Base-by-base conservation (phyloP, 1,140 invertebrate genomes). In the Sycobia sp. region DNA sequence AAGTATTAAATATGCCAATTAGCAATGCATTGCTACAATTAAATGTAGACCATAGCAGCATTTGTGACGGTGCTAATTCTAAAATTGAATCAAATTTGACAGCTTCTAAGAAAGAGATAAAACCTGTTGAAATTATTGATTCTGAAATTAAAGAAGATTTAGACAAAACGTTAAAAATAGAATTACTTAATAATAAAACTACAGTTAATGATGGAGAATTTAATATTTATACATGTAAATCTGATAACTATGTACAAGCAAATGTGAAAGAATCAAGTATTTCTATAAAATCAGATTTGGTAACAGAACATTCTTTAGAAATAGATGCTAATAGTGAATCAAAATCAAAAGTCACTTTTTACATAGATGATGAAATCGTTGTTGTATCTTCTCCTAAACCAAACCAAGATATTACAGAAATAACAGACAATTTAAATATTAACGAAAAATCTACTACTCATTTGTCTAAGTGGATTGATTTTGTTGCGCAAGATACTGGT, bases 401-500 rank as follows among this genome's bases (percentile, higher is more conserved):
- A 4, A 54, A 47, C 41, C n/a, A 38, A n/a, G 55, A 54, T 13
- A 16, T 65, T 62, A 59, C 67, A 22, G 55, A 67, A 64, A 58
- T 46, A 23, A n/a, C 7, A 14, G 25, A 47, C 47, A 47, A 51
- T 34, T 50, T 63, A n/a, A 18, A 1, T 41, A 14, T 55, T 38
- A 46, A 64, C 34, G 39, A 32, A 38, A 16, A 58, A 44, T 23
- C 34, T 23, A 1, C 20, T 20, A 22, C 20, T 47, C 2, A 14
- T 51, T 70, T 4, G 4, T 22, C 44, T 10, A 54, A 56, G 16
- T 71, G 65, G 68, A 66, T 66, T 1, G 61, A 65, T 20, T 74
- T 69, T 38, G 67, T 79, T 1, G 69, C 74, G 0, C 73, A 77
- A 3, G 87, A 89, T 63, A 69, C 74, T 65, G 78, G 82, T 11